Conservation (phyloP, 2,888 invertebrate genomes). For the Chloroclysta siterata region DNA sequence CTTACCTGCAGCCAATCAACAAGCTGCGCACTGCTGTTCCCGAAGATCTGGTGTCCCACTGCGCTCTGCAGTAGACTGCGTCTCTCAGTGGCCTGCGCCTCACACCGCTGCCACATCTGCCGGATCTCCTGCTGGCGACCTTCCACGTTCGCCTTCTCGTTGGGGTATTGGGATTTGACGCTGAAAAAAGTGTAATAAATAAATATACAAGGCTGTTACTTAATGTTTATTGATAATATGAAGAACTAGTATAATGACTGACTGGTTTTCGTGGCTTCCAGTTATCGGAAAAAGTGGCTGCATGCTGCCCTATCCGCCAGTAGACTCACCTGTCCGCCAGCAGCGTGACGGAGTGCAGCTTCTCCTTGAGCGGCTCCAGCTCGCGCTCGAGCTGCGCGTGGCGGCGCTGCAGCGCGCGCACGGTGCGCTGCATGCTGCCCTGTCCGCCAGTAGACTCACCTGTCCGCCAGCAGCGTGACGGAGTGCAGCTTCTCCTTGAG, state of each 20-base stretch:
- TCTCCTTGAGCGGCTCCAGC: constrained; percentile 96
- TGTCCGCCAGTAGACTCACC: constrained; percentile 68
- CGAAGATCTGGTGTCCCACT: constrained; percentile 97
- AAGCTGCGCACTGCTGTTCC: constrained; percentile 91
- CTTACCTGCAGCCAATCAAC: constrained; percentile 90
- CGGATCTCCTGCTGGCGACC: constrained; percentile 93
- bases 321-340: constrained; percentile 90
- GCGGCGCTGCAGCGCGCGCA: constrained; percentile 93
- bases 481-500: constrained; percentile 96
- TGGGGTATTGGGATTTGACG: constrained; percentile 96
- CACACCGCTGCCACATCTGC: constrained; percentile 94
- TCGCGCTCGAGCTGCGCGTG: constrained; percentile 98
- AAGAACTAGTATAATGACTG: background rate
- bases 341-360: constrained; percentile 94
- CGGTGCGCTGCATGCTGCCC: too few species aligned
- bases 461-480: constrained; percentile 94
- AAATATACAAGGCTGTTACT: too few species aligned
- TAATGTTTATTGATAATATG: background rate
- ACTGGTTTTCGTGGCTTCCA: too few species aligned
- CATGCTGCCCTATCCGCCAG: too few species aligned
- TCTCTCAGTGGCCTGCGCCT: constrained; percentile 93
- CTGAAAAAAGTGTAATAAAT: constrained; percentile 63
- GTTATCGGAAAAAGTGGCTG: too few species aligned
- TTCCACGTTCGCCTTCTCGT: constrained; percentile 94
- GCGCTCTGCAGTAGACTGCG: constrained; percentile 95